Percentiles rank a stretch among this genome's conserved stretches.
phyloP scores from a whole-genome alignment of 2,797 vertebrate species.

The Sebastes vulpes region DNA sequence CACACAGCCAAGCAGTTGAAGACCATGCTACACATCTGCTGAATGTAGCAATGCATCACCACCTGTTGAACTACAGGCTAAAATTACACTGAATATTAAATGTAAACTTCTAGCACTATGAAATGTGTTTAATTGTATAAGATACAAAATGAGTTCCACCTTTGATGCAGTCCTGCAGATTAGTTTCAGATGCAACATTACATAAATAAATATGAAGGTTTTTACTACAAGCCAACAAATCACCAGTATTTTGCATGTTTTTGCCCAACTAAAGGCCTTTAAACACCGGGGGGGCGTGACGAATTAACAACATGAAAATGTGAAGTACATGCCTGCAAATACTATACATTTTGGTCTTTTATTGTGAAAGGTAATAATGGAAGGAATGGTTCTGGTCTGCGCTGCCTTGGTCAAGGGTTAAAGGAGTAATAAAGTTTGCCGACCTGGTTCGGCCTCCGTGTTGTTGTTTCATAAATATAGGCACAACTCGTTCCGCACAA shows the following conservation, averaged over 20 bases:
- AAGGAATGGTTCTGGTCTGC: too few species aligned
- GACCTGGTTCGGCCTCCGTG: too few species aligned
- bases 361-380: too few species aligned
- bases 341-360: too few species aligned
- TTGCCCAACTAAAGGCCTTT: not conserved
- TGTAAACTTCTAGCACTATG: not conserved
- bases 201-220: too few species aligned
- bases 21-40: conserved; percentile 32
- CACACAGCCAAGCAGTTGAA: conserved; percentile 37
- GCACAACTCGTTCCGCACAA: too few species aligned
- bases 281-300: too few species aligned
- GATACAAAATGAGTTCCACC: not conserved
- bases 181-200: not conserved
- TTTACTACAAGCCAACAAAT: not conserved
- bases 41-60: conserved; percentile 36
- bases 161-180: not conserved
- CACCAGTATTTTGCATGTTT: not conserved
- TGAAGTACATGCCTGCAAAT: too few species aligned
- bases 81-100: conserved; percentile 7
- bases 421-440: too few species aligned
- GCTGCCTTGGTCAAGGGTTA: too few species aligned
- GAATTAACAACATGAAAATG: too few species aligned
- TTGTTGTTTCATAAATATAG: too few species aligned
- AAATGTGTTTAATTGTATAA: not conserved
- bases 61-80: conserved; percentile 33